A percentile compares a stretch with the other conserved stretches of the same genome.
phyloP scores from a whole-genome alignment of 2,888 invertebrate species.

The Saturnia japonica region DNA sequence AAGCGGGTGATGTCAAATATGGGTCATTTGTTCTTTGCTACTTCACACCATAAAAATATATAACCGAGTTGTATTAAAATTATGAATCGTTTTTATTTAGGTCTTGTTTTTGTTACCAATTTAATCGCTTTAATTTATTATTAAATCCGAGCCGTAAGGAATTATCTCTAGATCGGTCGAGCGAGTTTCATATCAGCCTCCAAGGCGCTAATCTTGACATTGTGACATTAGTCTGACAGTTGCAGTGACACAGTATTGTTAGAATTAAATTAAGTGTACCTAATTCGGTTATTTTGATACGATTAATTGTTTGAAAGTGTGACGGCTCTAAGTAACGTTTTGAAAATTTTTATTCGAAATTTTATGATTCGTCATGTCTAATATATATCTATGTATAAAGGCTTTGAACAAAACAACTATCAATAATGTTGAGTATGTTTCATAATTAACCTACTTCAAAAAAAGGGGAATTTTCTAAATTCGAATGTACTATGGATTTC shows the following conservation, averaged over 20 bases:
- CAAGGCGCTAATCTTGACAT: constrained; percentile 44
- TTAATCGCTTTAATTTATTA: constrained; percentile 46
- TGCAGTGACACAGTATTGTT: constrained; percentile 56
- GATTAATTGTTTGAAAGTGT: constrained; percentile 27
- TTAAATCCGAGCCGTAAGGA: constrained; percentile 19
- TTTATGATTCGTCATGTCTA: neutral
- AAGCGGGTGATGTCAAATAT: too few species aligned
- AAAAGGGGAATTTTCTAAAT: too few species aligned
- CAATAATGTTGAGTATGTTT: too few species aligned
- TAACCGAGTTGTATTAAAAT: neutral
- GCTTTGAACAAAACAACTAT: too few species aligned
- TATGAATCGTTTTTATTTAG: constrained; percentile 30
- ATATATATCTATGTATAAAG: neutral
- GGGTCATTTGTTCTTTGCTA: too few species aligned
- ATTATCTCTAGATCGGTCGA: constrained; percentile 30
- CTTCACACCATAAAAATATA: neutral
- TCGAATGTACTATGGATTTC: too few species aligned
- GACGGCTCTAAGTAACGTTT: neutral
- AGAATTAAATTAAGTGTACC: constrained; percentile 68
- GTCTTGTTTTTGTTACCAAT: constrained; percentile 18
- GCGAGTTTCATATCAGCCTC: constrained; percentile 28
- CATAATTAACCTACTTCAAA: too few species aligned
- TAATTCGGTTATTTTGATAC: constrained; percentile 70
- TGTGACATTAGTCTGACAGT: constrained; percentile 63
- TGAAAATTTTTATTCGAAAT: neutral